Conservation (phyloP, 2,113 vertebrate species). For the Reinhardtius hippoglossoides region DNA sequence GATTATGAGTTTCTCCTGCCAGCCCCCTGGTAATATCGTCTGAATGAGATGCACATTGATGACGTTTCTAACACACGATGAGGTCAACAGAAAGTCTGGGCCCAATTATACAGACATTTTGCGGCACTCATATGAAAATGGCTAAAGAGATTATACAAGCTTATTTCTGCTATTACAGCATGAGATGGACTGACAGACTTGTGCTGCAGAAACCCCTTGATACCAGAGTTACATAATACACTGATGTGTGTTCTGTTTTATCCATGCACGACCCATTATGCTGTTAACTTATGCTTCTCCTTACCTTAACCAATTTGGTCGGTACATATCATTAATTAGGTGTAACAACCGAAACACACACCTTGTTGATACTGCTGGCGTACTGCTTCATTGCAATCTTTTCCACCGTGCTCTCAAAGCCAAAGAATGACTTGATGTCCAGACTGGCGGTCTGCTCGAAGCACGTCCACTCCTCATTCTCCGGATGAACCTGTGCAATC, state of each 20-base stretch:
- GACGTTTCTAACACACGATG: too few species aligned
- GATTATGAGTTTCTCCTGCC: too few species aligned
- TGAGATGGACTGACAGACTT: slow-evolving; percentile 18
- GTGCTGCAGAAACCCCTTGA: slow-evolving; percentile 3
- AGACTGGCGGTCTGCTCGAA: slow-evolving; percentile 97
- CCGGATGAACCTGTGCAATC: slow-evolving; percentile 90
- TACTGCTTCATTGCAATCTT: slow-evolving; percentile 99
- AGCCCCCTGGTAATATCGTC: too few species aligned
- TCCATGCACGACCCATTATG: background rate
- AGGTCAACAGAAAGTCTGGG: background rate
- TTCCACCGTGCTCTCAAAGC: slow-evolving; percentile 98
- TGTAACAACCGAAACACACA: slow-evolving; percentile 40
- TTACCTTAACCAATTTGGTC: background rate
- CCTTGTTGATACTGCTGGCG: slow-evolving; percentile 98
- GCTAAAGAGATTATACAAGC: slow-evolving; percentile 31
- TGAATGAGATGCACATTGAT: too few species aligned
- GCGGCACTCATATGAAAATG: too few species aligned
- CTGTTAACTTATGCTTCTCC: background rate
- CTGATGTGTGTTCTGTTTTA: background rate
- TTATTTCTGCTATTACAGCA: slow-evolving; percentile 35
- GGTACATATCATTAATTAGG: background rate
- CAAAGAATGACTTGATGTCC: slow-evolving; percentile 98
- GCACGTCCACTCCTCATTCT: slow-evolving; percentile 98
- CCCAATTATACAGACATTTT: too few species aligned
- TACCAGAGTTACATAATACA: background rate